Percentiles rank a stretch among this genome's conserved stretches.
Evolutionary conservation across 2,888 invertebrate species (phyloP).

Genomic region (Clanis bilineata): DNA sequence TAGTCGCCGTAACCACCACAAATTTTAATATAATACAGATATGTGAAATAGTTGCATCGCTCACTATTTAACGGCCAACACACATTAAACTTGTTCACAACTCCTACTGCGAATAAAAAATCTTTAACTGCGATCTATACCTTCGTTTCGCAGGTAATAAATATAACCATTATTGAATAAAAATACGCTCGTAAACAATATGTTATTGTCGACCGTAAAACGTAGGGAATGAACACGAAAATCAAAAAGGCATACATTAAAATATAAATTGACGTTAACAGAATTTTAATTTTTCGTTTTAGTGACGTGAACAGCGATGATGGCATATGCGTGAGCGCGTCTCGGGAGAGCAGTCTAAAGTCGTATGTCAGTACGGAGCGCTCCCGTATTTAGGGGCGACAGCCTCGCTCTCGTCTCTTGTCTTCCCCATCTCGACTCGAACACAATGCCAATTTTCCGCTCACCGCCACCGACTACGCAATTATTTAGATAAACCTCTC

Average conservation of each 20-base stretch:
- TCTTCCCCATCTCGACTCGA: constrained; percentile 28
- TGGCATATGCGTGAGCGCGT: constrained; percentile 33
- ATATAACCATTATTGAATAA: constrained; percentile 50
- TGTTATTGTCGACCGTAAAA: constrained; percentile 38
- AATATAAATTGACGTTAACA: constrained; percentile 6
- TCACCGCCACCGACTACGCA: constrained; percentile 80
- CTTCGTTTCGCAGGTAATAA: constrained; percentile 44
- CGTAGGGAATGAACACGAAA: constrained; percentile 26
- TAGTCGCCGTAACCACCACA: constrained; percentile 36
- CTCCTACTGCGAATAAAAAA: constrained; percentile 38
- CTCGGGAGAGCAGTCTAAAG: constrained; percentile 35
- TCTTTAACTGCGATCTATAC: constrained; percentile 47
- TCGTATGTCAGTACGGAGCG: constrained; percentile 14
- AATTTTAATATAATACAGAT: constrained; percentile 17
- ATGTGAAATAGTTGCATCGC: constrained; percentile 2
- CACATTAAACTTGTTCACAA: constrained; percentile 42
- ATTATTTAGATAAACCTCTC: constrained; percentile 83
- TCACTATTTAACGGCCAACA: constrained; percentile 27
- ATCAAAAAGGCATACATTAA: constrained; percentile 23
- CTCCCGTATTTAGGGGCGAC: constrained; percentile 24
- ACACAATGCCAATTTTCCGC: constrained; percentile 79
- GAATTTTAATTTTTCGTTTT: constrained; percentile 16
- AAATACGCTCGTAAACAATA: constrained; percentile 47
- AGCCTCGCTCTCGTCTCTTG: constrained; percentile 20
- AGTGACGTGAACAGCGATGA: constrained; percentile 25